Percentiles rank a stretch among this genome's conserved stretches.
Conservation (phyloP, 2,888 invertebrate species). For the Phyllotreta cruciferae region DNA sequence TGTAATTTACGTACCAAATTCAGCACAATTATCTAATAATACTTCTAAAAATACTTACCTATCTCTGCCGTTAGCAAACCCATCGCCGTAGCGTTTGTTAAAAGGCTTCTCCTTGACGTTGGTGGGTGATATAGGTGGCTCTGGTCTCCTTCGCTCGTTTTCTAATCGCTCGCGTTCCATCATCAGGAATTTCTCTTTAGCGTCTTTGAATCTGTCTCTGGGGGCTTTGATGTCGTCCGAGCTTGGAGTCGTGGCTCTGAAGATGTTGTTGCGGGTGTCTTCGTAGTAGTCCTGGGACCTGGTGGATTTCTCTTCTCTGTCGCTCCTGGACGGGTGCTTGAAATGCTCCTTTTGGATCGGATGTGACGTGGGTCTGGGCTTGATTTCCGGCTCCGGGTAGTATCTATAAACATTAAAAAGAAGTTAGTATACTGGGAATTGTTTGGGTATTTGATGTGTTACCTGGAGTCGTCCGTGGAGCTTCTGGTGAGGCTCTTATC, state of each 20-base stretch:
- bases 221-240: conserved; percentile 67
- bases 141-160: conserved; percentile 57
- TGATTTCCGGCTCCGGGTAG: conserved; percentile 45
- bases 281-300: conserved; percentile 35
- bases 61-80: conserved; percentile 37
- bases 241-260: conserved; percentile 58
- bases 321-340: conserved; percentile 26
- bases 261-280: conserved; percentile 37
- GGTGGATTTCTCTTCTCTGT: conserved; percentile 33
- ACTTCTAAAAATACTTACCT: conserved; percentile 27
- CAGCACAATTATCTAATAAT: background rate
- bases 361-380: conserved; percentile 31
- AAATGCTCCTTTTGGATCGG: conserved; percentile 32
- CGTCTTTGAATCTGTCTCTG: conserved; percentile 82
- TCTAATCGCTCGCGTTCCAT: conserved; percentile 75
- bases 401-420: conserved; percentile 41
- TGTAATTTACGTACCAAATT: conserved; percentile 14
- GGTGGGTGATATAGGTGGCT: conserved; percentile 52
- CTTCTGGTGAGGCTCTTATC: conserved; percentile 36
- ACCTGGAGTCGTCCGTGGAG: conserved; percentile 31
- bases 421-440: background rate
- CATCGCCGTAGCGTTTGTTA: conserved; percentile 50
- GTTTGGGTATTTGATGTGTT: background rate
- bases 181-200: conserved; percentile 84
- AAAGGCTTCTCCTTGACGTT: conserved; percentile 47